Evolutionary conservation across 2,888 invertebrate species (phyloP).

Genomic region (Pachycephus smyrnensis): DNA sequence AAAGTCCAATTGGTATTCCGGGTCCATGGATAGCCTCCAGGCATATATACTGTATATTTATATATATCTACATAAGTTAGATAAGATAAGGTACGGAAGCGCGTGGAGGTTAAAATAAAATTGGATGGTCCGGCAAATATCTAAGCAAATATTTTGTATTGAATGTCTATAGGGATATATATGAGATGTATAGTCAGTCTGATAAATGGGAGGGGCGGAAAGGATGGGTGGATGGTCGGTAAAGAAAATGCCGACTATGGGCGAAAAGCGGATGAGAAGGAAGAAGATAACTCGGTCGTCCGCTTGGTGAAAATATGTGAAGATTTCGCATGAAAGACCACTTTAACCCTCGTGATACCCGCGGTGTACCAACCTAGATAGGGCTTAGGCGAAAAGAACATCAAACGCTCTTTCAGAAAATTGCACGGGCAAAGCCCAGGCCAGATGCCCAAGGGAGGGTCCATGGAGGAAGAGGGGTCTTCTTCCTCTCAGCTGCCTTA

Average conservation of each 20-base stretch:
- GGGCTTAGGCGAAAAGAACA: slow-evolving; percentile 24
- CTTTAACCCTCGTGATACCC: slow-evolving; percentile 13
- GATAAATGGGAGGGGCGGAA: background rate
- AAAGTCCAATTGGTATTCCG: background rate
- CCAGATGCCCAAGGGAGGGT: background rate
- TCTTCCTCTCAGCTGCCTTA: slow-evolving; percentile 13
- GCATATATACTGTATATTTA: background rate
- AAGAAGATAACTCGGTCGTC: background rate
- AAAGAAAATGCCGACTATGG: background rate
- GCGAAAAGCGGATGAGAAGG: background rate
- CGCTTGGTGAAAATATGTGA: background rate
- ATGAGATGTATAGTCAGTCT: too few relatives aligned
- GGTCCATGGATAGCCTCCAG: background rate
- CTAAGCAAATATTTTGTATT: too few relatives aligned
- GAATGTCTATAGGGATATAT: too few relatives aligned
- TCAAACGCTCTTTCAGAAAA: slow-evolving; percentile 24
- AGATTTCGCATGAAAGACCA: slow-evolving; percentile 1
- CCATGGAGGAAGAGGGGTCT: slow-evolving; percentile 5
- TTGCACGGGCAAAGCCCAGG: slow-evolving; percentile 14
- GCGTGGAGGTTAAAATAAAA: background rate
- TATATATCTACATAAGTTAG: background rate
- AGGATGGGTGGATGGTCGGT: background rate
- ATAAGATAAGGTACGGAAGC: background rate
- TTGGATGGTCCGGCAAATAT: background rate
- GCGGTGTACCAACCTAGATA: slow-evolving; percentile 17